Percentiles rank a stretch among this genome's conserved stretches.
phyloP scores from a whole-genome alignment of 2,797 vertebrate genomes.

The Neostethus bicornis region DNA sequence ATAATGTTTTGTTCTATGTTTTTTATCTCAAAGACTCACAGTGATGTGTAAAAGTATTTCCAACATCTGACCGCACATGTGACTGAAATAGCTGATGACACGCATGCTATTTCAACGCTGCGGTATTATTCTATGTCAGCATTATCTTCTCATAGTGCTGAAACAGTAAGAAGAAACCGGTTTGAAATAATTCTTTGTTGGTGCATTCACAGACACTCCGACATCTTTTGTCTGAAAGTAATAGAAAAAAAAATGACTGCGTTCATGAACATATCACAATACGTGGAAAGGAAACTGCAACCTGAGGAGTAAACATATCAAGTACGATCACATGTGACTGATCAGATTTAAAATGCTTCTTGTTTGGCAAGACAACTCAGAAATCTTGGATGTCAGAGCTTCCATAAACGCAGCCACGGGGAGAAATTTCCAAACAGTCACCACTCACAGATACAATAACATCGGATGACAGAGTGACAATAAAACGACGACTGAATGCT shows the following conservation, averaged over 20 bases:
- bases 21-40: conserved; percentile 25
- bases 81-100: conserved; percentile 15
- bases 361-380: conserved; percentile 15
- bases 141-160: conserved; percentile 18
- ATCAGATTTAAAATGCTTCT: conserved; percentile 22
- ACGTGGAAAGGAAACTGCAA: conserved; percentile 8
- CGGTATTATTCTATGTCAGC: neutral
- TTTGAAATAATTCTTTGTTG: conserved; percentile 24
- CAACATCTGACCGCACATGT: conserved; percentile 2
- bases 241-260: neutral
- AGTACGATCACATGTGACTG: conserved; percentile 1
- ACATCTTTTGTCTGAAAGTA: neutral
- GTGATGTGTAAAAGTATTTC: conserved; percentile 31
- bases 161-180: conserved; percentile 20
- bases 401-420: conserved; percentile 32
- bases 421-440: conserved; percentile 30
- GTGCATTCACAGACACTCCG: conserved; percentile 27
- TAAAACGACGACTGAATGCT: conserved; percentile 44
- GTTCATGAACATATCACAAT: conserved; percentile 1
- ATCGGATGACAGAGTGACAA: conserved; percentile 40
- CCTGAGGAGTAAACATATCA: neutral
- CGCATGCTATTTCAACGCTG: neutral
- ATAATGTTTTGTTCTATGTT: conserved; percentile 12
- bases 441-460: conserved; percentile 48
- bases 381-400: conserved; percentile 22